Conservation (phyloP, 2,888 invertebrate genomes). For the Tenodera sinensis region DNA sequence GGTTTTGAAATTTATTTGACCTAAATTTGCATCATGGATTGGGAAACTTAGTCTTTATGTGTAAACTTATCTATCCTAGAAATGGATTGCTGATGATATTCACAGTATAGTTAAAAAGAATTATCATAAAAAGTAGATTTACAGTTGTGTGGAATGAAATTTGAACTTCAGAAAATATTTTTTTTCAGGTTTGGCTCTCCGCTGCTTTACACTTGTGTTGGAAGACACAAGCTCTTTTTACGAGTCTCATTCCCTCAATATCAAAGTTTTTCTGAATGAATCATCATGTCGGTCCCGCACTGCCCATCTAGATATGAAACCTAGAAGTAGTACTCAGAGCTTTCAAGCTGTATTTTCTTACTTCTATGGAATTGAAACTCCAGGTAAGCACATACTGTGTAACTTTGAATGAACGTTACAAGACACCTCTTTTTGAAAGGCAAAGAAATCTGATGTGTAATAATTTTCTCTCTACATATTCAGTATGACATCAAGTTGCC, state of each 20-base stretch:
- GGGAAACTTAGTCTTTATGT: no score
- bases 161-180: background rate
- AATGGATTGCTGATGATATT: no score
- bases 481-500: no score
- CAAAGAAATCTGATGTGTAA: no score
- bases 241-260: background rate
- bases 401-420: background rate
- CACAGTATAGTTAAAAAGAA: no score
- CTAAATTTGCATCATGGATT: no score
- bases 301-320: background rate
- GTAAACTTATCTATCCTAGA: no score
- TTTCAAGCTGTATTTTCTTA: constrained; percentile 3
- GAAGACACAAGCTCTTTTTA: background rate
- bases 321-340: background rate
- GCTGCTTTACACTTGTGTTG: background rate
- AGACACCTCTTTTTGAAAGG: no score
- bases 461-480: no score
- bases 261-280: constrained; percentile 5
- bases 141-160: background rate
- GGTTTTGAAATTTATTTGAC: no score
- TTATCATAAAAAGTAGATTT: no score
- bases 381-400: background rate
- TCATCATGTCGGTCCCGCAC: background rate
- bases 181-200: constrained; percentile 2
- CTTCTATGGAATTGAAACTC: background rate